A percentile compares a stretch with the other conserved stretches of the same genome.
These are phyloP conservation scores for Forbesichthys agassizii DNA, from an alignment of 2,113 vertebrate species.

Conservation along the genomic window DNA sequence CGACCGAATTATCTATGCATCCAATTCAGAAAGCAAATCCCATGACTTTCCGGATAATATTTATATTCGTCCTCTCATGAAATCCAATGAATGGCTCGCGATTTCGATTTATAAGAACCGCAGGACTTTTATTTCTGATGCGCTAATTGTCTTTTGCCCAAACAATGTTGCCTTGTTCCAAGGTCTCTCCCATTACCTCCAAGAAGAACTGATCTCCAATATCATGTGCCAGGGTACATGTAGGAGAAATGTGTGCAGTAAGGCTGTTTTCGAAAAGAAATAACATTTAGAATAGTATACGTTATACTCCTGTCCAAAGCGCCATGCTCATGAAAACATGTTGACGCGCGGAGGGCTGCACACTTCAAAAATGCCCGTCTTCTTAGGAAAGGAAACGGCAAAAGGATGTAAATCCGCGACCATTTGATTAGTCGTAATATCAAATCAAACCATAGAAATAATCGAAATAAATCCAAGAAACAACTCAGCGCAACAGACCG, in stretches of 20 bases:
- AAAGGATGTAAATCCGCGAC: constrained; percentile 57
- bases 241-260: not conserved
- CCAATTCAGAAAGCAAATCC: constrained; percentile 53
- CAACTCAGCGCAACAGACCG: constrained; percentile 4
- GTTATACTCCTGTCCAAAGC: constrained; percentile 54
- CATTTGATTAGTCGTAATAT: constrained; percentile 15
- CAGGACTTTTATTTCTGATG: constrained; percentile 38
- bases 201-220: constrained; percentile 29
- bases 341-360: constrained; percentile 47
- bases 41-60: constrained; percentile 62
- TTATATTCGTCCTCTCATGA: constrained; percentile 18
- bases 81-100: not conserved
- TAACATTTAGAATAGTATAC: constrained; percentile 7
- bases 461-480: constrained; percentile 37
- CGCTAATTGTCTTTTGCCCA: constrained; percentile 61
- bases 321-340: constrained; percentile 67
- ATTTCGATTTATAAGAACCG: not conserved
- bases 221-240: constrained; percentile 18
- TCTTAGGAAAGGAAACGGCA: not conserved
- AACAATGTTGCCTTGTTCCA: constrained; percentile 73
- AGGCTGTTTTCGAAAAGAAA: not conserved
- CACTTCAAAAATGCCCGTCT: too few relatives aligned
- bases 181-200: constrained; percentile 72
- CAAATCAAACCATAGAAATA: constrained; percentile 28
- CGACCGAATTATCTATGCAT: constrained; percentile 31